Evolutionary conservation across 2,797 vertebrate species (phyloP).

Genomic region (Iguana delicatissima): DNA sequence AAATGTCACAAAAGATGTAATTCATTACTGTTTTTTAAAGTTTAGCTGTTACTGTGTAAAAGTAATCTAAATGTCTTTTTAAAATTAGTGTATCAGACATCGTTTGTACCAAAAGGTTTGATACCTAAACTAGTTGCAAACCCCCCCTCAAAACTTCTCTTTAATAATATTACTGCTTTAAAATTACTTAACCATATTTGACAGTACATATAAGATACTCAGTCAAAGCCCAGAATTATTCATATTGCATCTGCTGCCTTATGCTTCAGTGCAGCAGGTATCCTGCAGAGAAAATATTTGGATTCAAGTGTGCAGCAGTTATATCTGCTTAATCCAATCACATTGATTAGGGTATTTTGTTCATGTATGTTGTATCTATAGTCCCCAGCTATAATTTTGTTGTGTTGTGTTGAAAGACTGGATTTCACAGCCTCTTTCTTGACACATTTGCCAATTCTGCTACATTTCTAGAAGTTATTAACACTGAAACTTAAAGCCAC

Average conservation of each 20-base stretch:
- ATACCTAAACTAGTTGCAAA: neutral
- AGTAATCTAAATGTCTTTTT: neutral
- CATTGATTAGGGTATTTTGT: constrained; percentile 7
- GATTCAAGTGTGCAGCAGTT: neutral
- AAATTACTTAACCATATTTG: neutral
- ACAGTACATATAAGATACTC: neutral
- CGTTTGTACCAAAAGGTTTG: neutral
- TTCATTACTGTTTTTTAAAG: neutral
- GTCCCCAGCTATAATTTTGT: neutral
- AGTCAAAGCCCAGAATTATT: neutral
- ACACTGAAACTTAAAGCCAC: neutral
- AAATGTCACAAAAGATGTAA: neutral
- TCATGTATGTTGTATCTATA: neutral
- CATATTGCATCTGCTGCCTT: neutral
- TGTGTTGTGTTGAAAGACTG: neutral
- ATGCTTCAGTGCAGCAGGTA: neutral
- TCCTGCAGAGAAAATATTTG: neutral
- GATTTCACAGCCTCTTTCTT: neutral
- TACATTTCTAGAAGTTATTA: neutral
- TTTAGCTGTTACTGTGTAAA: neutral
- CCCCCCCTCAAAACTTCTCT: neutral
- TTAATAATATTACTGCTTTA: neutral
- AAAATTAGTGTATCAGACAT: neutral
- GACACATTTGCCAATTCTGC: neutral
- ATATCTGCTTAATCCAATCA: neutral